Evolutionary conservation across 2,113 vertebrate genomes (phyloP).

Genomic region (Cryptotis parvus): DNA sequence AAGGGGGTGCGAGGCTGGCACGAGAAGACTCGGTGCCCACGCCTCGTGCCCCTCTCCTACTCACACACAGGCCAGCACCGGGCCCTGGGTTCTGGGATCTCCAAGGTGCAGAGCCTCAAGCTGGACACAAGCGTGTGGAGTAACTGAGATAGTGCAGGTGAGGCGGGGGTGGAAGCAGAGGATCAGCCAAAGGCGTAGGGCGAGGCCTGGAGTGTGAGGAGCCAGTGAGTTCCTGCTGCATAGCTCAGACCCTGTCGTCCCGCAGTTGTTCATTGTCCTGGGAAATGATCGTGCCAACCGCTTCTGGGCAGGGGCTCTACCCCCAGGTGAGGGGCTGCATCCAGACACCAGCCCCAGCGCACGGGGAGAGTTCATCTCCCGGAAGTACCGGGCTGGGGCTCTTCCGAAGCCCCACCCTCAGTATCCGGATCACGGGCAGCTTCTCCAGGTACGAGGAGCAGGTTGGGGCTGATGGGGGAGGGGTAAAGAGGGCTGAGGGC

Average conservation of each 20-base stretch:
- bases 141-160: conserved; percentile 97
- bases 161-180: background rate
- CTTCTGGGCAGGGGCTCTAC: conserved; percentile 93
- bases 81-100: conserved; percentile 95
- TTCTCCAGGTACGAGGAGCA: conserved; percentile 91
- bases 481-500: background rate
- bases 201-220: background rate
- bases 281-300: conserved; percentile 96
- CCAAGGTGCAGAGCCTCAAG: conserved; percentile 98
- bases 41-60: background rate
- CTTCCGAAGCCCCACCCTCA: conserved; percentile 91
- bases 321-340: conserved; percentile 86
- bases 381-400: conserved; percentile 94
- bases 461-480: background rate
- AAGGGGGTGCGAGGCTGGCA: no score
- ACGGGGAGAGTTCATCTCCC: conserved; percentile 92
- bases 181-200: background rate
- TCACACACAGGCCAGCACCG: conserved; percentile 94
- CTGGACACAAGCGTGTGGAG: conserved; percentile 98
- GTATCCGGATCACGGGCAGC: conserved; percentile 90
- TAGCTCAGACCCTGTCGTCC: conserved; percentile 33
- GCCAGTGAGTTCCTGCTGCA: background rate
- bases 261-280: conserved; percentile 96
- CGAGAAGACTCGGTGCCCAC: background rate
- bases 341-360: conserved; percentile 88